Base-by-base conservation (phyloP, 2,113 vertebrate genomes). In the Saguinus midas region DNA sequence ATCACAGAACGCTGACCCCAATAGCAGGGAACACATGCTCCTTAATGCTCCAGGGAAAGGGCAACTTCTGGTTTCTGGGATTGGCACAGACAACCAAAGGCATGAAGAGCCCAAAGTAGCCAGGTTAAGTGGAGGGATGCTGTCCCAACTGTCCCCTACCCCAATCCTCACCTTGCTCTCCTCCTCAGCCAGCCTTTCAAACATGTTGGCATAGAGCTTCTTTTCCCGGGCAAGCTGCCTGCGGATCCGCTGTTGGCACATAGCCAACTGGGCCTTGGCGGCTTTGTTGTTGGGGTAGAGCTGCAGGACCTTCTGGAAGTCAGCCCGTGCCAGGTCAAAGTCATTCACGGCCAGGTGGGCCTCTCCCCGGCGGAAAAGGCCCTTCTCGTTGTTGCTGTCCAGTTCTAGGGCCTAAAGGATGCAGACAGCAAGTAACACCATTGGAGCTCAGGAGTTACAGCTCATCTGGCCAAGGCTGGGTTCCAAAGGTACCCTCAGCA, bases 171-270 rank as follows among this genome's bases (percentile, higher is more conserved):
- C 99, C 99, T 99, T 99, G 20, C 98, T 96, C 82, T 99, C 99
- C 87, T 99, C 99, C 96, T 99, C 99, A 1, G 99, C 99, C 89
- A 99, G 99, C 97, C 99, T 99, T 97, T 99, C 99, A 97, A 99
- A 99, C 99, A 99, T 99, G 98, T 99, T 99, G 97, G 99, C 99
- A 0, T 99, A 99, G 92, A 99, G 99, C 97, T 99, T 99, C 83
- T 99, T 99, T 98, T 99, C 99, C 91, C 99, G 99, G 87, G 99
- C 99, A 0, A 99, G 99, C 98, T 99, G 99, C 97, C 99, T 99
- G 88, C 99, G 99, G 70, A 99, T 98, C 45, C 99, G 99, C 95
- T 99, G 99, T 98, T 99, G 99, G 98, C 99, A 99, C 57, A 99
- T 94, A 1, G 97, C 95, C 97, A 99, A 98, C 95, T 99, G 99